phyloP scores from a whole-genome alignment of 92 coral and sea anemone species.

The Micromussa lordhowensis region DNA sequence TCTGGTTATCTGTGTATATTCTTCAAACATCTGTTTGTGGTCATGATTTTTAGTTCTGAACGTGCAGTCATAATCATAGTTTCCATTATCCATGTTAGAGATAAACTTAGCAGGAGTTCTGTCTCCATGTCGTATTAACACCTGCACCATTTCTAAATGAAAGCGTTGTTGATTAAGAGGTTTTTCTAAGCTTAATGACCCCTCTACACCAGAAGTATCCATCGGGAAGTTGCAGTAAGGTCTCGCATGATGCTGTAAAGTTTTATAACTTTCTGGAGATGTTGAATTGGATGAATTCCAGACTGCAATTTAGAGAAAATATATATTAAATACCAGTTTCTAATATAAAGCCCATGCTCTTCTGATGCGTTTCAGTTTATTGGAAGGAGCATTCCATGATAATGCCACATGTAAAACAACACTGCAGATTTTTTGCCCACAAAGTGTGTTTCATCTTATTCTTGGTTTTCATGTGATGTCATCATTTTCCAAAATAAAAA shows the following conservation, averaged over 20 bases:
- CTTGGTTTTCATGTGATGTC: too few relatives aligned
- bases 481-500: too few relatives aligned
- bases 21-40: slow-evolving; percentile 60
- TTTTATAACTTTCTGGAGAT: neutral
- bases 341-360: neutral
- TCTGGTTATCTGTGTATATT: slow-evolving; percentile 49
- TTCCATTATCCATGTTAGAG: slow-evolving; percentile 54
- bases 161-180: slow-evolving; percentile 35
- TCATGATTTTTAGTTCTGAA: slow-evolving; percentile 40
- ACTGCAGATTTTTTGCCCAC: too few relatives aligned
- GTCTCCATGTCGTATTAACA: slow-evolving; percentile 92
- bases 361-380: too few relatives aligned
- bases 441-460: too few relatives aligned
- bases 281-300: slow-evolving; percentile 23
- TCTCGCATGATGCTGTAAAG: neutral
- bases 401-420: too few relatives aligned
- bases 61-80: slow-evolving; percentile 76
- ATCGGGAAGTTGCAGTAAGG: slow-evolving; percentile 87
- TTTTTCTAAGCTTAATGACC: slow-evolving; percentile 44
- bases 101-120: slow-evolving; percentile 69
- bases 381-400: too few relatives aligned
- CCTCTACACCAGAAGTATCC: slow-evolving; percentile 72
- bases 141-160: slow-evolving; percentile 78
- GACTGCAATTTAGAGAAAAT: slow-evolving; percentile 9
- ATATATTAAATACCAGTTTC: neutral